A percentile compares a stretch with the other conserved stretches of the same genome.
Conservation (phyloP, 2,113 vertebrate species). For the Brachypodius melanocephalos region DNA sequence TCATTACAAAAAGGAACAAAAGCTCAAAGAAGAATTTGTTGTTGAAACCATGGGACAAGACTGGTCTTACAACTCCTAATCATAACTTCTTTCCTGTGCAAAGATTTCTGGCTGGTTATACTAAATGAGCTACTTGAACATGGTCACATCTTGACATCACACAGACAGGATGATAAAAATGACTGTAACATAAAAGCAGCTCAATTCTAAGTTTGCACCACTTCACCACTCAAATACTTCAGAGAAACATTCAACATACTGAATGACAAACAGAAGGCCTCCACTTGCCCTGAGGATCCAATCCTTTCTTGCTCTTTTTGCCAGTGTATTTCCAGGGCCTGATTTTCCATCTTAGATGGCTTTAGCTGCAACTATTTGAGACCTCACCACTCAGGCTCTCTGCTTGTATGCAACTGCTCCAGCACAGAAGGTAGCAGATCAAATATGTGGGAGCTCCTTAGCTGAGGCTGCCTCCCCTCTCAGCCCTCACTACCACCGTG, state of each 20-base stretch:
- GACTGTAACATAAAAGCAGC: neutral
- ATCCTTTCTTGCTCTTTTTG: neutral
- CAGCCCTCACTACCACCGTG: accelerated
- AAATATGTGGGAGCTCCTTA: neutral
- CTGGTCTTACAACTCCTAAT: neutral
- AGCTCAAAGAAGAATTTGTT: neutral
- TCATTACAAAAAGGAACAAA: neutral
- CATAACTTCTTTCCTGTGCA: neutral
- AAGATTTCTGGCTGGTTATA: neutral
- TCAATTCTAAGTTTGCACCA: neutral
- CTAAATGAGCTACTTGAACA: neutral
- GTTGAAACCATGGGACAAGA: neutral
- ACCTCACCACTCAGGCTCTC: neutral
- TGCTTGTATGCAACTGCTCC: accelerated
- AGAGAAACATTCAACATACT: neutral
- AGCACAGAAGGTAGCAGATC: neutral
- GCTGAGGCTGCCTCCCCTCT: neutral
- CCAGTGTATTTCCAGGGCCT: neutral
- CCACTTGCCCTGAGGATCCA: neutral
- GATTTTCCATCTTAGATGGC: neutral
- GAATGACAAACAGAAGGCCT: neutral
- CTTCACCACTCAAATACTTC: neutral
- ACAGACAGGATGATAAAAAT: neutral
- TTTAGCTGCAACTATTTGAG: neutral
- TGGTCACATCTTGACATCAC: neutral